Base-by-base conservation (phyloP, 2,797 vertebrate genomes). In the Eptatretus atami region DNA sequence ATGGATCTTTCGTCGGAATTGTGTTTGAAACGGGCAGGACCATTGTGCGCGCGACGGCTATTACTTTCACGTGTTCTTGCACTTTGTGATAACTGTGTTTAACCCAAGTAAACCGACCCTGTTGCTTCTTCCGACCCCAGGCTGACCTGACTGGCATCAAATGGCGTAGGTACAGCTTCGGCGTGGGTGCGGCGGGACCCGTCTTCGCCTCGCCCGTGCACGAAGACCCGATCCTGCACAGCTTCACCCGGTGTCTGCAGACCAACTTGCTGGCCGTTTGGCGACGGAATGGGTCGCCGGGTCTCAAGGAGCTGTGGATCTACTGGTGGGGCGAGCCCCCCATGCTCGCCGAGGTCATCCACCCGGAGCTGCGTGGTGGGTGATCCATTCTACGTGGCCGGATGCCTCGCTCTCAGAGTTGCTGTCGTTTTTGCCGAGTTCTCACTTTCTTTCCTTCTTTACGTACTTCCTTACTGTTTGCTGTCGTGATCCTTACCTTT, bases 291-390 rank as follows among this genome's bases (percentile, higher is more conserved):
- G 80, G 84, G 78, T 86, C 81, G 71, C 87, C 90, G 2, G 86
- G 90, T 63, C 82, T 84, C 69, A 96, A 92, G 76, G 84, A 95
- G 67, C 79, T 96, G 55, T 96, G 90, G 90, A 86, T 96, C 76
- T 96, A 90, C 80, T 96, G 90, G 90, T 96, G 90, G 87, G 90
- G 90, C 5, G 90, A 95, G 0, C 82, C 92, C 67, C 87, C 86
- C 65, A 87, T 88, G 71, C 80, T 96, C 53, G 76, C 78, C 1
- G 81, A 87, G 64, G 79, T 94, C 72, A 96, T 96, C 71, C 90
- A 96, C 75, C 83, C 80, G 0, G 87, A 96, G 70, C 80, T 96
- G 66, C 81, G 85, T 78, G 82, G 86, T 95, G 77, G 84, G 82
- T 68, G 57, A n/a, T 44, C 31, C 31, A 44, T 44, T 44, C 31